phyloP scores from a whole-genome alignment of 1,140 invertebrate genomes.

The Drosophila bocki region DNA sequence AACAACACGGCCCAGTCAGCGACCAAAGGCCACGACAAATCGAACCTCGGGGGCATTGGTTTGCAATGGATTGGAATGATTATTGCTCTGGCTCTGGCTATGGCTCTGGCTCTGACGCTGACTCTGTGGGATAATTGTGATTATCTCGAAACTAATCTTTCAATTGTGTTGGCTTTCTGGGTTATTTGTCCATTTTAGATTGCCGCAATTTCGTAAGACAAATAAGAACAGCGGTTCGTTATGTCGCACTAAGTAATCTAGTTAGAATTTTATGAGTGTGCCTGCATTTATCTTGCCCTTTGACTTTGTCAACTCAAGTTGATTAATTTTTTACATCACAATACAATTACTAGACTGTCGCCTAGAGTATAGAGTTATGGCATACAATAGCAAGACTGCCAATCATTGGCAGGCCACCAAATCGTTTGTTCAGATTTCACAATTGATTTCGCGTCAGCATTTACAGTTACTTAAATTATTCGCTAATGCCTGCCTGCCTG shows the following conservation, averaged over 20 bases:
- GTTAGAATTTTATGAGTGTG: conserved; percentile 27
- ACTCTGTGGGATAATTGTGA: conserved; percentile 25
- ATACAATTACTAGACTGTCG: conserved; percentile 10
- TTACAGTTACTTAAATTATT: conserved; percentile 12
- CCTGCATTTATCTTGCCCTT: conserved; percentile 32
- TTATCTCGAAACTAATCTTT: conserved; percentile 53
- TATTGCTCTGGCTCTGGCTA: conserved; percentile 12
- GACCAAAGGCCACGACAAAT: conserved; percentile 44
- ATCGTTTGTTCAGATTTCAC: conserved; percentile 8
- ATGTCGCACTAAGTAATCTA: conserved; percentile 3
- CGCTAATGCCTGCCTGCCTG: conserved; percentile 2
- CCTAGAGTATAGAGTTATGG: not conserved
- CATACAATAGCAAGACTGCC: conserved; percentile 15
- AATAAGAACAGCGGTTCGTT: conserved; percentile 33
- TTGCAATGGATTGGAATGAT: conserved; percentile 41
- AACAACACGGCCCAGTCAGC: not conserved
- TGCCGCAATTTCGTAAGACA: conserved; percentile 47
- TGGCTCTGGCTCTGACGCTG: not conserved
- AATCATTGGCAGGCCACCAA: conserved; percentile 14
- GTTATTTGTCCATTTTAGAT: conserved; percentile 45
- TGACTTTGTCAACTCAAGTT: conserved; percentile 13
- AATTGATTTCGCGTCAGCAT: conserved; percentile 10
- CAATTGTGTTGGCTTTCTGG: conserved; percentile 52
- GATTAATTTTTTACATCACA: conserved; percentile 10
- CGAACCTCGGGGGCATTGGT: conserved; percentile 36